Base-by-base conservation (phyloP, 2,888 invertebrate genomes). In the Leucoptera coffeella region DNA sequence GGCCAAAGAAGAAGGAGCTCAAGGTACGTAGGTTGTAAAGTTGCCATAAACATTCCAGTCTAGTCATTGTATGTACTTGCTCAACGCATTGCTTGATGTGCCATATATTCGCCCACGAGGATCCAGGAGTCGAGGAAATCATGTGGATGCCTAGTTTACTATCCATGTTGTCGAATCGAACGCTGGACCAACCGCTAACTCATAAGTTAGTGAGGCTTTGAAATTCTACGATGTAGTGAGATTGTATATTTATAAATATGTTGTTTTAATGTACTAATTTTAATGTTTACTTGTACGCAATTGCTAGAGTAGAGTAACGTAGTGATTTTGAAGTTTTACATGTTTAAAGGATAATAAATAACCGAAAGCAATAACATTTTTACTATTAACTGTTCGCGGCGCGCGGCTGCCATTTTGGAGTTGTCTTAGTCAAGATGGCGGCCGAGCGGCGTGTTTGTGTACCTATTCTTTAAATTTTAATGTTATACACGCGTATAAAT, bases 281-380 rank as follows among this genome's bases (percentile, higher is more conserved):
- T n/a, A n/a, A n/a, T n/a, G n/a, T n/a, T n/a, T n/a, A n/a, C n/a
- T n/a, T n/a, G n/a, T n/a, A n/a, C 58, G 60, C 61, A 46, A 50
- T 60, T 56, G 65, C 64, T 65, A 65, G 65, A 52, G 61, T 67
- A 67, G 65, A 35, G 60, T 65, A 64, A 64, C 43, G 61, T 67
- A 67, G 67, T 47, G 42, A 64, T 67, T 67, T 67, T 64, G 65
- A 69, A 61, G 55, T 62, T 67, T 69, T 69, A 69, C 62, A 64
- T 62, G 45, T 38, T 34, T 38, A 41, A 45, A 15, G 41, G 25
- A 38, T 35, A 39, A 40, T 55, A 50, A 62, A 49, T 65, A 62
- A 62, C 56, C 58, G 53, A 67, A 64, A 67, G 67, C 67, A 67
- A 67, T 67, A 67, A 65, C 45, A 43, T 52, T 4, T 27, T 22